These are phyloP conservation scores for Dinomys branickii DNA, from an alignment of 2,113 vertebrate genomes.

Conservation along the genomic window DNA sequence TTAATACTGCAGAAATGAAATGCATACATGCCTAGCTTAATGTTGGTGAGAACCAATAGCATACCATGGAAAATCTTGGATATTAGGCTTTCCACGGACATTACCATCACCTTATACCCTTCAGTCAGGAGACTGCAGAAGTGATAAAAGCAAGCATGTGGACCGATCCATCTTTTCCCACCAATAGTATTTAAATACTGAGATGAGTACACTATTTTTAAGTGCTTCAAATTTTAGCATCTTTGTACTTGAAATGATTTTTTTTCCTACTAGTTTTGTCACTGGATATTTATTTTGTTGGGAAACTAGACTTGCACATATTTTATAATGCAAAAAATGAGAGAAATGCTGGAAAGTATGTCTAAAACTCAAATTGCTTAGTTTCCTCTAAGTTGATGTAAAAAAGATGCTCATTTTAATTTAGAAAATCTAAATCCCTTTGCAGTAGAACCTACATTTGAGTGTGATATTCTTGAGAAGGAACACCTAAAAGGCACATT, in stretches of 20 bases:
- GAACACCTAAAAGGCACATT: neutral
- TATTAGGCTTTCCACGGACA: neutral
- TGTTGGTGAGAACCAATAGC: neutral
- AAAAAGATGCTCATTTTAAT: neutral
- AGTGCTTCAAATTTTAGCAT: neutral
- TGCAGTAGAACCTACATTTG: neutral
- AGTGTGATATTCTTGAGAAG: neutral
- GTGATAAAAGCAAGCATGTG: neutral
- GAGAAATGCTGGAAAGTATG: neutral
- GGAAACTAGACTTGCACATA: neutral
- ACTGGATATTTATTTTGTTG: neutral
- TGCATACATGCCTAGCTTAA: neutral
- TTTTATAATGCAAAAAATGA: neutral
- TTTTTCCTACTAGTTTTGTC: neutral
- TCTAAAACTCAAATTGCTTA: neutral
- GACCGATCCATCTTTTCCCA: neutral
- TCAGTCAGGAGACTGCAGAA: neutral
- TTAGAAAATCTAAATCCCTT: neutral
- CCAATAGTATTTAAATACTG: neutral
- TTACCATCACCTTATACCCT: neutral
- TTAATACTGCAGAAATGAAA: neutral
- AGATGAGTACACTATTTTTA: neutral
- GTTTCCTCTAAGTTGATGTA: neutral
- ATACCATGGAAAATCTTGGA: neutral
- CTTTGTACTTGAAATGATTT: neutral